Evolutionary conservation across 2,797 vertebrate genomes (phyloP).

Genomic region (Lacerta agilis): DNA sequence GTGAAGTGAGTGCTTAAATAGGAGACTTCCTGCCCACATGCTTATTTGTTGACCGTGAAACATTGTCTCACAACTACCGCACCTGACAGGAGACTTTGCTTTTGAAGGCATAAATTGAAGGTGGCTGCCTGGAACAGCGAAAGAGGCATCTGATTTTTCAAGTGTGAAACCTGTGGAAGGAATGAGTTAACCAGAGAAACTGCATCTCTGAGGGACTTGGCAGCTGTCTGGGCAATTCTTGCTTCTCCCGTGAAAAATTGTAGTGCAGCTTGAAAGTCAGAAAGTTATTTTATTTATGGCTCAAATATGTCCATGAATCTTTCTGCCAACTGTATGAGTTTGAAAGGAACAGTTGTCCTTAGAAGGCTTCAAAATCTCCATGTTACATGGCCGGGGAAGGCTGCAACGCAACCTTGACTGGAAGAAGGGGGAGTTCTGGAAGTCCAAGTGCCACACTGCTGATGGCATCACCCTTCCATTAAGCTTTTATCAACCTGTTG

Average conservation of each 20-base stretch:
- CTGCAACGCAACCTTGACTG: conserved; percentile 33
- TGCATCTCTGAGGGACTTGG: conserved; percentile 14
- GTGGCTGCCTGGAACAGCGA: not conserved
- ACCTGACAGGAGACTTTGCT: not conserved
- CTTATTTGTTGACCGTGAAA: not conserved
- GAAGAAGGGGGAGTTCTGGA: not conserved
- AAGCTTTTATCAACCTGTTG: conserved; percentile 47
- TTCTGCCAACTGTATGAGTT: conserved; percentile 48
- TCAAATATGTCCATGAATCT: conserved; percentile 55
- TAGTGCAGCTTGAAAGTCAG: conserved; percentile 42
- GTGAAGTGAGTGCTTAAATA: not conserved
- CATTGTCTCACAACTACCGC: too few species aligned
- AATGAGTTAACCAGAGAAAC: conserved; percentile 25
- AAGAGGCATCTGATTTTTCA: not conserved
- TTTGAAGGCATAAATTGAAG: not conserved
- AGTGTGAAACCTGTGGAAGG: conserved; percentile 6
- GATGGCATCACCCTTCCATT: conserved; percentile 37
- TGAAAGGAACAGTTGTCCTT: conserved; percentile 47
- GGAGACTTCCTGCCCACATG: not conserved
- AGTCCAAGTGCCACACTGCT: conserved; percentile 17
- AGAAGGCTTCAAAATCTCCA: conserved; percentile 47
- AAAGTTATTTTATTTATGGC: conserved; percentile 57
- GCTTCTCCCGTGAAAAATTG: conserved; percentile 43
- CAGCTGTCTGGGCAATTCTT: conserved; percentile 40
- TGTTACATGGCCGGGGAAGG: conserved; percentile 18